phyloP scores from a whole-genome alignment of 2,888 invertebrate genomes.

The Lepidonotus clava region DNA sequence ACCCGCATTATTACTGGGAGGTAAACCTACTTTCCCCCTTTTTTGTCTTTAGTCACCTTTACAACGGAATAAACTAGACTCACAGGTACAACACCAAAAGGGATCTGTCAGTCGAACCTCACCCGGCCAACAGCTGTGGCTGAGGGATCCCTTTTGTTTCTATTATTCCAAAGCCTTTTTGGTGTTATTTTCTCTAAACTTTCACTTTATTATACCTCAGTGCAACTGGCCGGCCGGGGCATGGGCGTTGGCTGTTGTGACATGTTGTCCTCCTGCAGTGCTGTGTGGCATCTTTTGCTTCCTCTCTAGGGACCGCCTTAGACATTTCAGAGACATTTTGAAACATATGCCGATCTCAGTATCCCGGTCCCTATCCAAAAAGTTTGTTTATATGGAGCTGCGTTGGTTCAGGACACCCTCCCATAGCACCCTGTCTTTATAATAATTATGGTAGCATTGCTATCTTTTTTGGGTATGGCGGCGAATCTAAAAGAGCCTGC shows the following conservation, averaged over 20 bases:
- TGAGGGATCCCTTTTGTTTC: slow-evolving; percentile 17
- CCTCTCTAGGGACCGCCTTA: neutral
- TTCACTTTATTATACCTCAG: slow-evolving; percentile 13
- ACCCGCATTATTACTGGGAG: neutral
- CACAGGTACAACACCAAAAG: slow-evolving; percentile 33
- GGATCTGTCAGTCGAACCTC: neutral
- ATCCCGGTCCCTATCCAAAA: no score
- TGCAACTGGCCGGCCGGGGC: slow-evolving; percentile 38
- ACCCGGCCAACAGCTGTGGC: neutral
- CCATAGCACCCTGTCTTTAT: no score
- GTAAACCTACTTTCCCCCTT: slow-evolving; percentile 34
- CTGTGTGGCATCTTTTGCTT: slow-evolving; percentile 5
- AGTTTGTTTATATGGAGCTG: no score
- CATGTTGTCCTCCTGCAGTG: neutral
- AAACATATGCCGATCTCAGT: no score
- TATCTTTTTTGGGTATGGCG: no score
- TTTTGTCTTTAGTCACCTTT: slow-evolving; percentile 51
- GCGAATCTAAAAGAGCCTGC: no score
- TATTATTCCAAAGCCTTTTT: slow-evolving; percentile 24
- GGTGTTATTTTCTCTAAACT: neutral
- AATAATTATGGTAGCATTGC: no score
- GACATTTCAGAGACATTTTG: no score
- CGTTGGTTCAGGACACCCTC: no score
- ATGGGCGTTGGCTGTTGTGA: slow-evolving; percentile 31
- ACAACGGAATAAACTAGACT: slow-evolving; percentile 48